phyloP scores from a whole-genome alignment of 2,888 invertebrate genomes.

The Campoletis raptor region DNA sequence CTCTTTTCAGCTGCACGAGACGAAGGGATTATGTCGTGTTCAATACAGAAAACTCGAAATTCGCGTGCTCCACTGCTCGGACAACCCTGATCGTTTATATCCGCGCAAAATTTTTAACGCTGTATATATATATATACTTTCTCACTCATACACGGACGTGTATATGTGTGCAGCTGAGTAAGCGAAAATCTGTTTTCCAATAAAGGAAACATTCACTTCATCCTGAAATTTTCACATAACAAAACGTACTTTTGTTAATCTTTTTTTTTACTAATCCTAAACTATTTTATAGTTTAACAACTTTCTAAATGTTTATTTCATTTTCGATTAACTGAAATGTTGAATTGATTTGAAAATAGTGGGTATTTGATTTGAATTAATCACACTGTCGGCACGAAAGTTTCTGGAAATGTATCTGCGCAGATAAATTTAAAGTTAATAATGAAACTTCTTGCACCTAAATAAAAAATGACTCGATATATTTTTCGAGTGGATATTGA shows the following conservation, averaged over 20 bases:
- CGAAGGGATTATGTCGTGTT: conserved; percentile 45
- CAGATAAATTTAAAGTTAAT: background rate
- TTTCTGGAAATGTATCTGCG: background rate
- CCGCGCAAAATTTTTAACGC: conserved; percentile 17
- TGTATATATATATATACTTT: background rate
- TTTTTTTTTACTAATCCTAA: background rate
- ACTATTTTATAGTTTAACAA: background rate
- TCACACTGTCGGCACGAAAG: background rate
- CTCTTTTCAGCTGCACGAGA: conserved; percentile 43
- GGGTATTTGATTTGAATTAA: too few species aligned
- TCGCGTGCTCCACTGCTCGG: conserved; percentile 37
- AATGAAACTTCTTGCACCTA: too few species aligned
- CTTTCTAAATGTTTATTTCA: background rate
- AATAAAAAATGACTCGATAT: too few species aligned
- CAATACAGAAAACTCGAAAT: conserved; percentile 44
- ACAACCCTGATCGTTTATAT: conserved; percentile 28
- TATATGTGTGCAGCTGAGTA: conserved; percentile 5
- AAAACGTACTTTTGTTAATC: background rate
- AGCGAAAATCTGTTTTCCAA: conserved; percentile 22
- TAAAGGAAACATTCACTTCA: background rate
- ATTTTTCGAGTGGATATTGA: too few species aligned
- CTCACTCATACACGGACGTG: background rate
- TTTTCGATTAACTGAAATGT: background rate
- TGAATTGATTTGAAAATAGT: background rate
- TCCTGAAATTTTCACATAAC: background rate